Conservation (phyloP, 1,140 invertebrate species). For the Drosophila mojavensis region DNA sequence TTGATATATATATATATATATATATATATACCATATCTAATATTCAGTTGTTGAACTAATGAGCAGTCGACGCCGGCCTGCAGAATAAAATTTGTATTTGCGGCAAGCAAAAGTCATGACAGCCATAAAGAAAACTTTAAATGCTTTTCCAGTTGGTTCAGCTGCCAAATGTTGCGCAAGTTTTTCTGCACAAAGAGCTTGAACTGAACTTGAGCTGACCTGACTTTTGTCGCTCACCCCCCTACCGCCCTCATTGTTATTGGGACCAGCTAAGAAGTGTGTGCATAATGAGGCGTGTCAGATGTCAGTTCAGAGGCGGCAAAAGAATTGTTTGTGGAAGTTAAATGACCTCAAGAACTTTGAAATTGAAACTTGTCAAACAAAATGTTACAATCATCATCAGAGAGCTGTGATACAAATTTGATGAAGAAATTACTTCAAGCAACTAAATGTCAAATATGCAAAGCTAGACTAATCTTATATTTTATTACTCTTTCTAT, state of each 20-base stretch:
- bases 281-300: conserved; percentile 51
- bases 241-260: background rate
- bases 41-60: conserved; percentile 73
- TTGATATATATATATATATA: conserved; percentile 16
- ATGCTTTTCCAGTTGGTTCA: conserved; percentile 58
- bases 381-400: background rate
- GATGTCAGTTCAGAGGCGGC: conserved; percentile 12
- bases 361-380: background rate
- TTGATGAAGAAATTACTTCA: too few relatives aligned
- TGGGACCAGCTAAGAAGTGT: conserved; percentile 5
- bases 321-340: conserved; percentile 4
- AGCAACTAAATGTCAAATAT: too few relatives aligned
- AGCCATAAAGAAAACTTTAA: conserved; percentile 71
- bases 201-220: conserved; percentile 15
- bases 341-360: conserved; percentile 2
- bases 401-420: background rate
- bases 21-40: conserved; percentile 33
- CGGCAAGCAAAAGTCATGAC: conserved; percentile 57
- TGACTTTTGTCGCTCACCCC: background rate
- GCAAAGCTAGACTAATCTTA: background rate
- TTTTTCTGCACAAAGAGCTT: conserved; percentile 39
- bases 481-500: background rate
- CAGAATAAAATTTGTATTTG: conserved; percentile 34
- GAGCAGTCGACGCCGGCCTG: conserved; percentile 51
- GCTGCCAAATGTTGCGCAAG: conserved; percentile 64